Percentiles rank a stretch among this genome's conserved stretches.
Evolutionary conservation across 2,888 invertebrate genomes (phyloP).

Genomic region (Acrobasis consociella): DNA sequence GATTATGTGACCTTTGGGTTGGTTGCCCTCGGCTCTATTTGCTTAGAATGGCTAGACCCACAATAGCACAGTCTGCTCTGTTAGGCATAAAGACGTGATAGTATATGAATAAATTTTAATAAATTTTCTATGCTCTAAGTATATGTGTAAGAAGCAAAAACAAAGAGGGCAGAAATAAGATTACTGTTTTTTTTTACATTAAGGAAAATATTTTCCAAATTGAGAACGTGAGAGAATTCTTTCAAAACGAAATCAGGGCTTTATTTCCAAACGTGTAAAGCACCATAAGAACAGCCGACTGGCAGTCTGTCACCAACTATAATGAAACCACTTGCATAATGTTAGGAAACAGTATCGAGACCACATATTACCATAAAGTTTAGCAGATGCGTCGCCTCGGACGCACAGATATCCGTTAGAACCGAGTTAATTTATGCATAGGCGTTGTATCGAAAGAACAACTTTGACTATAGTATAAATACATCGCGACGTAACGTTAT

Average conservation of each 20-base stretch:
- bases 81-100: too few relatives aligned
- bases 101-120: too few relatives aligned
- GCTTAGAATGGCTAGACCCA: too few relatives aligned
- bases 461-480: conserved; percentile 69
- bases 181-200: too few relatives aligned
- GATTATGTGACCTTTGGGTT: too few relatives aligned
- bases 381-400: conserved; percentile 46
- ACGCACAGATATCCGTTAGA: conserved; percentile 46
- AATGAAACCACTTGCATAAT: conserved; percentile 42
- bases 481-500: conserved; percentile 60
- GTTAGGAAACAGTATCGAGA: conserved; percentile 40
- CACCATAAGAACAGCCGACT: conserved; percentile 26
- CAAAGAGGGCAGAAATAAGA: too few relatives aligned
- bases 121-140: too few relatives aligned
- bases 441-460: conserved; percentile 58
- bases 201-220: background rate
- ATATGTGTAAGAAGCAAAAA: too few relatives aligned
- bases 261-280: conserved; percentile 1
- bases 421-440: conserved; percentile 63
- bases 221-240: background rate
- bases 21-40: too few relatives aligned
- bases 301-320: conserved; percentile 29
- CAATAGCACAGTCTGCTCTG: too few relatives aligned
- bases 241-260: background rate
- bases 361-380: conserved; percentile 39